Evolutionary conservation across 2,113 vertebrate species (phyloP).

Genomic region (Tricholaema leucomelas): DNA sequence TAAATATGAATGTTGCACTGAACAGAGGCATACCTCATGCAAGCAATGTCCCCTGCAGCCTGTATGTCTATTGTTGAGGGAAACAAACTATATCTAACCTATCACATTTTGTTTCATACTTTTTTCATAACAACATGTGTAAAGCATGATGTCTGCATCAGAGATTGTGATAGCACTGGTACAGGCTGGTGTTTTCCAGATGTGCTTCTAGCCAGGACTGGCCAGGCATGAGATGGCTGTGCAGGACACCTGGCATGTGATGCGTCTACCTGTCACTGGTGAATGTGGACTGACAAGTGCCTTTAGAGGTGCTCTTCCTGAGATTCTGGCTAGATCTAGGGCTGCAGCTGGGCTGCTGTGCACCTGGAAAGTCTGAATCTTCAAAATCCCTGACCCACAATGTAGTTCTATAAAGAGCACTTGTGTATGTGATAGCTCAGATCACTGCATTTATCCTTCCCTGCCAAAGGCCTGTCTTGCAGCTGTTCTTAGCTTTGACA

Average conservation of each 20-base stretch:
- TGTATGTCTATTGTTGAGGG: not conserved
- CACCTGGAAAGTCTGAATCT: not conserved
- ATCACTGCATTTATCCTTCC: not conserved
- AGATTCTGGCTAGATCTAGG: not conserved
- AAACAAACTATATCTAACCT: not conserved
- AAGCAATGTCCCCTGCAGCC: not conserved
- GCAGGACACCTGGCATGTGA: too few species aligned
- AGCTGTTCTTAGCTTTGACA: not conserved
- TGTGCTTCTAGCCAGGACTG: not conserved
- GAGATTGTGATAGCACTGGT: fast-evolving
- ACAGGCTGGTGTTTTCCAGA: not conserved
- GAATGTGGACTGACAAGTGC: not conserved
- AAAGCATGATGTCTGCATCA: fast-evolving
- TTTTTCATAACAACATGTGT: fast-evolving
- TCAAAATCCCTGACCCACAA: not conserved
- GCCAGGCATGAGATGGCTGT: fast-evolving
- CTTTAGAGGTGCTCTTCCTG: not conserved
- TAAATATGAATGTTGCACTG: not conserved
- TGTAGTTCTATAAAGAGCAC: fast-evolving
- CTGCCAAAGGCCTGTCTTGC: not conserved
- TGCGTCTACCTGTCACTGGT: fast-evolving
- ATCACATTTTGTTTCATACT: fast-evolving
- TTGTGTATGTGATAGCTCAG: not conserved
- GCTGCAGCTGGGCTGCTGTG: fast-evolving
- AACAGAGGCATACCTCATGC: not conserved